Base-by-base conservation (phyloP, 2,888 invertebrate genomes). In the Trissolcus brochymenae region DNA sequence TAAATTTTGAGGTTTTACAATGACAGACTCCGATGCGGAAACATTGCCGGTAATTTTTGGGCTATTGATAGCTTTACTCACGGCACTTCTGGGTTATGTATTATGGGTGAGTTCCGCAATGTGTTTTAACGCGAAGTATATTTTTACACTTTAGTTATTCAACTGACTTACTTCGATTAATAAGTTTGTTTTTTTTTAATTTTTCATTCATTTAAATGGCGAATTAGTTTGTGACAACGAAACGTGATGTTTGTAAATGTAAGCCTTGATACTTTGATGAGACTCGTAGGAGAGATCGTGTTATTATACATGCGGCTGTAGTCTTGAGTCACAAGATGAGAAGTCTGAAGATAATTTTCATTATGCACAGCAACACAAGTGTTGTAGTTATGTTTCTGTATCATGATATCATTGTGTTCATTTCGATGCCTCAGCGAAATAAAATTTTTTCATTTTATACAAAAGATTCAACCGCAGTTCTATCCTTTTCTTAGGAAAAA, bases 31-130 rank as follows among this genome's bases (percentile, higher is more conserved):
- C 66, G 81, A 81, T 60, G 80, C 80, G 65, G 86, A 88, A 80
- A 86, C 86, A 76, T 82, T 88, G 81, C 87, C 88, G 71, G 84
- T 85, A 35, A 78, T 85, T 79, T 88, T 87, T 68, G 88, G 88
- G 65, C 82, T 88, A 74, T 82, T 88, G 82, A 88, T 88, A 80
- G 88, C 88, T n/a, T 84, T 88, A 57, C 70, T 88, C 68, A 88
- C 88, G 21, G 87, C 85, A 35, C 72, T 87, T 53, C 76, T 88
- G 29, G 88, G 88, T 68, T 88, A 88, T 79, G 82, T 87, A 61
- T 70, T 88, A 46, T 88, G 88, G 88, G 88, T 88, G 79, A 88
- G 88, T 86, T 78, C 35, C 46, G 46, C 7, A 46, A 46, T 6
- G 16, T 46, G 14, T 46, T 46, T 6, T 16, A 46, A 7, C 46